Percentiles rank a stretch among this genome's conserved stretches.
These are phyloP conservation scores for Acanthaster planci DNA, from an alignment of 35 echinoderm and acorn worm genomes.

Conservation along the genomic window DNA sequence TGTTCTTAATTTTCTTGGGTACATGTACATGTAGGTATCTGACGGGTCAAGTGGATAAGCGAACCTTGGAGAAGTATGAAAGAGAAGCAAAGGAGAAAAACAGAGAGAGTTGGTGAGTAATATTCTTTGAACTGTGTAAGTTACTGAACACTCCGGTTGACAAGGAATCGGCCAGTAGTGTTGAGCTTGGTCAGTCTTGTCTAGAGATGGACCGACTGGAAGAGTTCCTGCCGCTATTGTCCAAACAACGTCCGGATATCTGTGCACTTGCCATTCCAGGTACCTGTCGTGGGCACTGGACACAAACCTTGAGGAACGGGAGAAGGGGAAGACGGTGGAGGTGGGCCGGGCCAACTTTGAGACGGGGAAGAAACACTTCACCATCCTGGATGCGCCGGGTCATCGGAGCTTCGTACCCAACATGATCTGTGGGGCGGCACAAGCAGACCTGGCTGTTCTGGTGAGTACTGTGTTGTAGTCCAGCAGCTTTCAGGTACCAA, in stretches of 20 bases:
- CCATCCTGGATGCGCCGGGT: conserved; percentile 87
- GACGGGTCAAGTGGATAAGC: conserved; percentile 90
- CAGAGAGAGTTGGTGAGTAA: conserved; percentile 96
- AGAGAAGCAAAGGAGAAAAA: conserved; percentile 95
- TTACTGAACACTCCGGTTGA: too few relatives aligned
- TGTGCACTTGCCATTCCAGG: conserved; percentile 31
- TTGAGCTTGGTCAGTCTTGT: too few relatives aligned
- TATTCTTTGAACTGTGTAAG: not conserved
- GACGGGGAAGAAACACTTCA: conserved; percentile 95
- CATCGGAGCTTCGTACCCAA: conserved; percentile 98
- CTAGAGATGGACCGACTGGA: too few relatives aligned
- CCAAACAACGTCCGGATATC: not conserved
- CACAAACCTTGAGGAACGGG: conserved; percentile 94
- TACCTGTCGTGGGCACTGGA: conserved; percentile 99
- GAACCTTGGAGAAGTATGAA: conserved; percentile 98
- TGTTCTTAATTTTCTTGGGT: not conserved
- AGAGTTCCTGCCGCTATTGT: too few relatives aligned
- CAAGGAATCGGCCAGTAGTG: too few relatives aligned
- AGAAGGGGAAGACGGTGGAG: conserved; percentile 98
- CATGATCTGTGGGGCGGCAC: conserved; percentile 98
- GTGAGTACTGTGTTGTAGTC: conserved; percentile 42
- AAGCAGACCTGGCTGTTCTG: conserved; percentile 96
- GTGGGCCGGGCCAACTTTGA: conserved; percentile 97
- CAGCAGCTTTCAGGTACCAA: not conserved
- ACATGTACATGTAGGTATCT: conserved; percentile 68